phyloP scores from a whole-genome alignment of 2,113 vertebrate genomes.

The Amblyornis subalaris region DNA sequence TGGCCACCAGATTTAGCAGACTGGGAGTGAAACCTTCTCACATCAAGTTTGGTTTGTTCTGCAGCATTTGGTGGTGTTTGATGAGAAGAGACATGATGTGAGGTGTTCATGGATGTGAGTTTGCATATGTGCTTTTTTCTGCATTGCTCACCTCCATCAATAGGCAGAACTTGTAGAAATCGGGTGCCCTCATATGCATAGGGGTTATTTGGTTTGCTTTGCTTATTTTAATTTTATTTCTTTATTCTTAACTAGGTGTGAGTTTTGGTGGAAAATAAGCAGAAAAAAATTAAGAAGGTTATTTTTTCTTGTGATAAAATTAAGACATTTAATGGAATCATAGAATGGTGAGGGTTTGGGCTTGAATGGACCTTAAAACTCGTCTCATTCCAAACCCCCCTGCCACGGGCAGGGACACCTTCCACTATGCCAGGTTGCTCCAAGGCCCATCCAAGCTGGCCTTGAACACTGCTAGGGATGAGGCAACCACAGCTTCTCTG shows the following conservation, averaged over 20 bases:
- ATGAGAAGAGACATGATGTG: not conserved
- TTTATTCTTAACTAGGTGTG: no score
- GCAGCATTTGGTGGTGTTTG: accelerated
- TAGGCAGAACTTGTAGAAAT: not conserved
- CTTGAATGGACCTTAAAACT: no score
- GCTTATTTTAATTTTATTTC: not conserved
- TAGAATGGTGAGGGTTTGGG: no score
- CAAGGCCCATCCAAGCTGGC: not conserved
- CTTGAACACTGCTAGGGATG: not conserved
- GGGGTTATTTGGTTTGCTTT: no score
- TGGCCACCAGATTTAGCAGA: not conserved
- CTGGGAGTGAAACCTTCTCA: not conserved
- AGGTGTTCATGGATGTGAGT: no score
- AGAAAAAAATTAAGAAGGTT: not conserved
- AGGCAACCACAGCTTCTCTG: not conserved
- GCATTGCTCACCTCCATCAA: not conserved
- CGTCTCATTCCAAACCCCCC: no score
- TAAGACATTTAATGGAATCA: not conserved
- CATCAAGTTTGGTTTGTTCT: not conserved
- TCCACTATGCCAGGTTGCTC: no score
- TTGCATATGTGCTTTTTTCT: not conserved
- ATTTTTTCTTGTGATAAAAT: not conserved
- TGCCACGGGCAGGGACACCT: not conserved
- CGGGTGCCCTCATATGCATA: accelerated
- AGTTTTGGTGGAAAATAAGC: not conserved